These are phyloP conservation scores for Drosophila novamexicana DNA, from an alignment of 1,140 invertebrate genomes.

Conservation along the genomic window DNA sequence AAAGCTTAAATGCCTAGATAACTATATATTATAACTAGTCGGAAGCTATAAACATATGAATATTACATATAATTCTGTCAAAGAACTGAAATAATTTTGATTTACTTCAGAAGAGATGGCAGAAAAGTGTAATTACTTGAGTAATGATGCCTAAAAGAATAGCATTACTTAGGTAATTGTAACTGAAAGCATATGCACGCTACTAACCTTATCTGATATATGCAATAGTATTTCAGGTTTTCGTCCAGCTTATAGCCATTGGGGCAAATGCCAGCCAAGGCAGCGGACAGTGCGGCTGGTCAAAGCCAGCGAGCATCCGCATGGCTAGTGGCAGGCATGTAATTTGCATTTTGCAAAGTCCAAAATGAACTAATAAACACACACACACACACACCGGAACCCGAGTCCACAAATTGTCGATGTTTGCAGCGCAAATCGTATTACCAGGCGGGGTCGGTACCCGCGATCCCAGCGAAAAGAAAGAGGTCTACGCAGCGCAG, in stretches of 20 bases:
- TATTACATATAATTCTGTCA: too few species aligned
- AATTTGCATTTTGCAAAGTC: slow-evolving; percentile 58
- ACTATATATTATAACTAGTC: too few species aligned
- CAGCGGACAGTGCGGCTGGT: too few species aligned
- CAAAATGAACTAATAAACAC: slow-evolving; percentile 66
- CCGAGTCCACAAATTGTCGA: slow-evolving; percentile 63
- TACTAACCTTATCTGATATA: neutral
- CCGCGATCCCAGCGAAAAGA: slow-evolving; percentile 12
- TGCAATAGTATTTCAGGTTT: neutral
- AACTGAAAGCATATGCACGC: neutral
- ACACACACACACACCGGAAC: slow-evolving; percentile 32
- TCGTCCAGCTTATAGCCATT: too few species aligned
- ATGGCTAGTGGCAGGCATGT: slow-evolving; percentile 10
- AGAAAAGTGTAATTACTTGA: too few species aligned
- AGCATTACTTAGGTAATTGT: neutral
- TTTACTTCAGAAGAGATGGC: too few species aligned
- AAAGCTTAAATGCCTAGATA: too few species aligned
- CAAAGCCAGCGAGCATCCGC: neutral
- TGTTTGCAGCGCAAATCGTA: slow-evolving; percentile 47
- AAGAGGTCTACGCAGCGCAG: slow-evolving; percentile 11
- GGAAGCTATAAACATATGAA: too few species aligned
- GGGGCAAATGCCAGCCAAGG: too few species aligned
- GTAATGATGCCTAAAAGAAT: too few species aligned
- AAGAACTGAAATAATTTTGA: too few species aligned
- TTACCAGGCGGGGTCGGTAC: slow-evolving; percentile 2